phyloP scores from a whole-genome alignment of 2,113 vertebrate genomes.

The Pangasianodon gigas region DNA sequence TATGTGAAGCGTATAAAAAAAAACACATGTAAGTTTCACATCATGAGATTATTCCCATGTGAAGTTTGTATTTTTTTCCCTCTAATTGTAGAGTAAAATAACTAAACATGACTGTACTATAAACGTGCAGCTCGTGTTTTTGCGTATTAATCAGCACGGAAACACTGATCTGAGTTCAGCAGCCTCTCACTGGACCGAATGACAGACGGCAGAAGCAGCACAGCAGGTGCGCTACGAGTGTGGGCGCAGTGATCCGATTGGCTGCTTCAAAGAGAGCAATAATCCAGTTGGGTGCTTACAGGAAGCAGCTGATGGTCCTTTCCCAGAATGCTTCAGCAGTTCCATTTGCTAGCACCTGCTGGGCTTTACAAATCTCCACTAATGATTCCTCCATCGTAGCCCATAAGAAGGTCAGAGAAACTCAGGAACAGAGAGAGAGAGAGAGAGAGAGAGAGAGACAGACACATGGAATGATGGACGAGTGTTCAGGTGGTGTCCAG shows the following conservation, averaged over 20 bases:
- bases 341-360: conserved; percentile 45
- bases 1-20: not conserved
- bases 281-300: conserved; percentile 43
- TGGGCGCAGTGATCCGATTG: conserved; percentile 35
- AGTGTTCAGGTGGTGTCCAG: conserved; percentile 8
- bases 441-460: not conserved
- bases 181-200: conserved; percentile 9
- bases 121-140: not conserved
- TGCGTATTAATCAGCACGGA: not conserved
- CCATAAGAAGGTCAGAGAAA: conserved; percentile 14
- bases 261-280: conserved; percentile 36
- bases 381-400: conserved; percentile 40
- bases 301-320: conserved; percentile 43
- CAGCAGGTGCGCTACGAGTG: conserved; percentile 36
- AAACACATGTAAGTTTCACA: not conserved
- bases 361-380: conserved; percentile 32
- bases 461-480: conserved; percentile 15
- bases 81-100: not conserved
- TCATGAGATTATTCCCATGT: not conserved
- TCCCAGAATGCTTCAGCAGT: conserved; percentile 38
- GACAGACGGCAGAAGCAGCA: conserved; percentile 13
- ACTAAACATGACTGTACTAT: not conserved
- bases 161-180: not conserved
- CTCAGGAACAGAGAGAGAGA: not conserved
- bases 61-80: not conserved